Percentiles rank a stretch among this genome's conserved stretches.
These are phyloP conservation scores for Coleophora flavipennella DNA, from an alignment of 2,888 invertebrate genomes.

Conservation along the genomic window DNA sequence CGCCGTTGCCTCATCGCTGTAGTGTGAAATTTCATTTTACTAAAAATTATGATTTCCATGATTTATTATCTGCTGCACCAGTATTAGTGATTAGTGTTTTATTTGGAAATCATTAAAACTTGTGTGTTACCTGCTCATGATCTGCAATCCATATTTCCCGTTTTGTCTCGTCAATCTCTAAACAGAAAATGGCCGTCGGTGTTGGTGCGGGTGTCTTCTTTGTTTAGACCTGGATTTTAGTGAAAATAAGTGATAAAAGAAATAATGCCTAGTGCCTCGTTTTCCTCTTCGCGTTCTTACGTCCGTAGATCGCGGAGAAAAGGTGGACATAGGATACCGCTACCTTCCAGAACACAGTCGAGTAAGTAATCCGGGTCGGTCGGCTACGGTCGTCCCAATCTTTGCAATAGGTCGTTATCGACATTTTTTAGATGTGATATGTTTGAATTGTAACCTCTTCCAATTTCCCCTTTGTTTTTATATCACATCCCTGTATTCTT, in stretches of 20 bases:
- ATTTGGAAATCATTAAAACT: constrained; percentile 31
- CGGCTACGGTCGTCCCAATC: constrained; percentile 44
- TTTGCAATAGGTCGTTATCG: constrained; percentile 43
- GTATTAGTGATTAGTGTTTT: constrained; percentile 54
- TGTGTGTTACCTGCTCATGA: constrained; percentile 3
- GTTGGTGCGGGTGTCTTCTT: constrained; percentile 86
- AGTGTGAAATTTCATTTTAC: constrained; percentile 48
- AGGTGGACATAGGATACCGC: constrained; percentile 89
- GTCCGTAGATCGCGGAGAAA: constrained; percentile 93
- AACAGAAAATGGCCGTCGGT: constrained; percentile 88
- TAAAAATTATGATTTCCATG: constrained; percentile 56
- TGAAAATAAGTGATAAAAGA: constrained; percentile 69
- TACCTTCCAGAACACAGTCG: constrained; percentile 85
- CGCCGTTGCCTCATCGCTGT: constrained; percentile 53
- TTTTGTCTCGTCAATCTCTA: constrained; percentile 69
- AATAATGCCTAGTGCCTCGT: constrained; percentile 96
- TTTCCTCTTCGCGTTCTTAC: constrained; percentile 93
- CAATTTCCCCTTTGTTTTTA: constrained; percentile 7
- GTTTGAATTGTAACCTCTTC: constrained; percentile 19
- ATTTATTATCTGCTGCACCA: constrained; percentile 34
- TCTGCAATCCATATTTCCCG: constrained; percentile 30
- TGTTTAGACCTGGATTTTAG: constrained; percentile 79
- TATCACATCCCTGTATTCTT: constrained; percentile 9
- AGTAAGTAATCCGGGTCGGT: constrained; percentile 78
- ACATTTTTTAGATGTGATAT: constrained; percentile 37